Evolutionary conservation across 1,140 invertebrate species (phyloP).

Genomic region (Pinna nobilis): DNA sequence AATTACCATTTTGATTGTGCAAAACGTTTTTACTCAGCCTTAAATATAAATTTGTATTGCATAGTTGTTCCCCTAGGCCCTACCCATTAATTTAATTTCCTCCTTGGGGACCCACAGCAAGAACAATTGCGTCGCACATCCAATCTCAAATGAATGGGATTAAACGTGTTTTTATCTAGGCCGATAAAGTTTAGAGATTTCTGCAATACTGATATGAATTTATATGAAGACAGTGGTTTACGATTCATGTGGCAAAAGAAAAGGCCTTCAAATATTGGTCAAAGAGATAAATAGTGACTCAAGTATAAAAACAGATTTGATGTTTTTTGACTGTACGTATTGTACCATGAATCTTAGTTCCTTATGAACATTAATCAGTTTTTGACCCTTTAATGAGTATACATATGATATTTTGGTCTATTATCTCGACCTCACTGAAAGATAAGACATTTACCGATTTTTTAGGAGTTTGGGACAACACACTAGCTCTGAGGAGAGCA

Average conservation of each 20-base stretch:
- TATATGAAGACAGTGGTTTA: not conserved
- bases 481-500: not conserved
- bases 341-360: not conserved
- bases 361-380: not conserved
- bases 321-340: not conserved
- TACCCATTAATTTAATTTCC: not conserved
- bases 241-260: slow-evolving; percentile 11
- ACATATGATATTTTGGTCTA: not conserved
- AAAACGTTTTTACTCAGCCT: too few species aligned
- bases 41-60: not conserved
- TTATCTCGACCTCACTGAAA: not conserved
- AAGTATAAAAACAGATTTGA: not conserved
- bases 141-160: slow-evolving; percentile 9
- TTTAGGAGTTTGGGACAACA: not conserved
- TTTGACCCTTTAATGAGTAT: not conserved
- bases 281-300: not conserved
- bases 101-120: too few species aligned
- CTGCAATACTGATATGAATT: slow-evolving; percentile 4
- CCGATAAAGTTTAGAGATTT: slow-evolving; percentile 22
- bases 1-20: not conserved
- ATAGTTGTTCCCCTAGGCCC: not conserved
- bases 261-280: not conserved
- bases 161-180: slow-evolving; percentile 5
- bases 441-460: not conserved
- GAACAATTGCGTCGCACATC: slow-evolving; percentile 11